Evolutionary conservation across 2,113 vertebrate genomes (phyloP), one percentile per base, ranked within the genome.

Genomic region (Misgurnus mizolepis): DNA sequence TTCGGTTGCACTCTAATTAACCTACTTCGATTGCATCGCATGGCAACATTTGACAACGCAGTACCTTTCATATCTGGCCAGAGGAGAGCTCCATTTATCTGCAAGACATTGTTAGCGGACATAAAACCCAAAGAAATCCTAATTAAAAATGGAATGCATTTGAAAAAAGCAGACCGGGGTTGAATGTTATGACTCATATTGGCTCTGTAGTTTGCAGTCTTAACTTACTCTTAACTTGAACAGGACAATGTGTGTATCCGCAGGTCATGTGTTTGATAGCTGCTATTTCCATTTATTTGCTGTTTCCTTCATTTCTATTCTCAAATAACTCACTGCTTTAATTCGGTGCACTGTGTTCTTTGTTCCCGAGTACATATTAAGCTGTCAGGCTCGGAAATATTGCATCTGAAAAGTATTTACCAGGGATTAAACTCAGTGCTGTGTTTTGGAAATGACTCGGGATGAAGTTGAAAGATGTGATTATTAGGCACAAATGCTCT

Each of bases 41-140:
- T 81, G 87, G 86, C 62, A 53, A 87, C 86, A 90, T 88, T 86
- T 83, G 88, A 89, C 70, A 70, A 88, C 88, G 89, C 67, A 62
- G 88, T 88, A 87, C 78, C 88, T 89, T 85, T 89, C 83, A 87
- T 84, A 89, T 73, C 78, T 81, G 83, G 88, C 90, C 89, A 87
- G 86, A 81, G 82, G 81, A 82, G 83, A 53, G 73, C 64, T 85
- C 84, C 55, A 83, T 89, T 87, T 87, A 83, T 88, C 88, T 88
- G 84, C 86, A 81, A 83, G 85, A 87, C 75, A 81, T 81, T 71
- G 73, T 84, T 69, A 82, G 61, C 73, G 41, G 17, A 55, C 39
- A 71, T 73, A 67, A 47, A 77, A 50, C 34, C 9, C 10, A 50
- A 58, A 43, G 22, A 75, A 22, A 67, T 41, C 45, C 62, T 69